phyloP scores from a whole-genome alignment of 2,888 invertebrate genomes.

The Sturmia bella region DNA sequence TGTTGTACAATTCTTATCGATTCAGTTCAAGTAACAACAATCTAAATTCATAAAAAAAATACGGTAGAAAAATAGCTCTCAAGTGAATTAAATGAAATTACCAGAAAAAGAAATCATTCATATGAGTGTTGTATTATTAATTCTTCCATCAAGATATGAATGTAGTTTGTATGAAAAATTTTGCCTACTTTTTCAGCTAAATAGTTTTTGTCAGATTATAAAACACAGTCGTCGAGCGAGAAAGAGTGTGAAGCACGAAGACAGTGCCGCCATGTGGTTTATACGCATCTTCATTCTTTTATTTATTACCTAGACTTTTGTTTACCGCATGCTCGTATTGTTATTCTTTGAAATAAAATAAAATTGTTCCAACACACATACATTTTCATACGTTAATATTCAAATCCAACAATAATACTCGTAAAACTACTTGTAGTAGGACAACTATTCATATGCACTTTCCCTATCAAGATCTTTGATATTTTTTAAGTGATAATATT shows the following conservation, averaged over 20 bases:
- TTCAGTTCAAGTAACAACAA: slow-evolving; percentile 33
- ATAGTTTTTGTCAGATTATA: slow-evolving; percentile 14
- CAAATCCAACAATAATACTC: background rate
- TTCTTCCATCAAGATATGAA: slow-evolving; percentile 60
- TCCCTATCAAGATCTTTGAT: slow-evolving; percentile 63
- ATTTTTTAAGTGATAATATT: slow-evolving; percentile 63
- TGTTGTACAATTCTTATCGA: slow-evolving; percentile 54
- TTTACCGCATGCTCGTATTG: slow-evolving; percentile 23
- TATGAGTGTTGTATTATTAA: slow-evolving; percentile 37
- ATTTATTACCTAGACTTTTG: background rate
- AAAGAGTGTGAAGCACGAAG: background rate
- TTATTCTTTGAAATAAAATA: too few relatives aligned
- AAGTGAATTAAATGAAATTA: slow-evolving; percentile 24
- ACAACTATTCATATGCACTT: slow-evolving; percentile 4
- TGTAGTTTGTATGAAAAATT: slow-evolving; percentile 31
- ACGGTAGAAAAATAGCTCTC: background rate
- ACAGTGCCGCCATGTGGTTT: slow-evolving; percentile 62
- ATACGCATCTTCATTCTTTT: slow-evolving; percentile 49
- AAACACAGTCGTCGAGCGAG: background rate
- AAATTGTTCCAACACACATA: background rate
- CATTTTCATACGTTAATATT: slow-evolving; percentile 2
- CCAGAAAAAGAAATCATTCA: background rate
- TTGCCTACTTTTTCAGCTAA: slow-evolving; percentile 43
- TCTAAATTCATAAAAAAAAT: slow-evolving; percentile 49
- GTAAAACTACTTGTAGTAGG: slow-evolving; percentile 20